These are phyloP conservation scores for Leptinotarsa rubiginosa DNA, from an alignment of 2,888 invertebrate species.

Conservation along the genomic window DNA sequence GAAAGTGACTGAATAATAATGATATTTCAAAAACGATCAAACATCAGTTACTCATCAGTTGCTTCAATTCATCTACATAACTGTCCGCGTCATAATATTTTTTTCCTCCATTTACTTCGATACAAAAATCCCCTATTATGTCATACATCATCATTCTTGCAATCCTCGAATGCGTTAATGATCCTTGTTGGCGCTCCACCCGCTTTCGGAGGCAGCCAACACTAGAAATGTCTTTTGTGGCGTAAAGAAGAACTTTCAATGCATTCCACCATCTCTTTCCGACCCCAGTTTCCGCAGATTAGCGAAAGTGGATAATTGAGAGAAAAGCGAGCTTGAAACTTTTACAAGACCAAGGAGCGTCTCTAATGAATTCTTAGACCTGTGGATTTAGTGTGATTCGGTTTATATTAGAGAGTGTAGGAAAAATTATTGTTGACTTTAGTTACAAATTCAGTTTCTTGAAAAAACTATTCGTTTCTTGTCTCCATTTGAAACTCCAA, in stretches of 20 bases:
- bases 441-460: too few relatives aligned
- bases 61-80: not conserved
- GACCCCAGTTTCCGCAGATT: slow-evolving; percentile 63
- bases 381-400: not conserved
- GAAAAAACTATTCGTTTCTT: too few relatives aligned
- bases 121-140: not conserved
- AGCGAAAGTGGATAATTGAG: slow-evolving; percentile 65
- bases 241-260: slow-evolving; percentile 55
- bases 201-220: slow-evolving; percentile 8
- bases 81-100: not conserved
- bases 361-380: not conserved
- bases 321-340: slow-evolving; percentile 33
- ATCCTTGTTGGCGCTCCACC: not conserved
- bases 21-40: too few relatives aligned
- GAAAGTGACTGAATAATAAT: too few relatives aligned
- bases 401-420: not conserved
- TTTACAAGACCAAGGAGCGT: slow-evolving; percentile 4
- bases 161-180: slow-evolving; percentile 1
- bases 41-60: too few relatives aligned
- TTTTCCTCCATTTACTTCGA: not conserved
- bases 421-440: too few relatives aligned
- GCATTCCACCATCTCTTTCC: slow-evolving; percentile 52
- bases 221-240: slow-evolving; percentile 61
- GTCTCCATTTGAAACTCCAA: too few relatives aligned
- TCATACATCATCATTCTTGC: not conserved